A percentile compares a stretch with the other conserved stretches of the same genome.
phyloP scores from a whole-genome alignment of 2,888 invertebrate species.

The Luperina testacea region DNA sequence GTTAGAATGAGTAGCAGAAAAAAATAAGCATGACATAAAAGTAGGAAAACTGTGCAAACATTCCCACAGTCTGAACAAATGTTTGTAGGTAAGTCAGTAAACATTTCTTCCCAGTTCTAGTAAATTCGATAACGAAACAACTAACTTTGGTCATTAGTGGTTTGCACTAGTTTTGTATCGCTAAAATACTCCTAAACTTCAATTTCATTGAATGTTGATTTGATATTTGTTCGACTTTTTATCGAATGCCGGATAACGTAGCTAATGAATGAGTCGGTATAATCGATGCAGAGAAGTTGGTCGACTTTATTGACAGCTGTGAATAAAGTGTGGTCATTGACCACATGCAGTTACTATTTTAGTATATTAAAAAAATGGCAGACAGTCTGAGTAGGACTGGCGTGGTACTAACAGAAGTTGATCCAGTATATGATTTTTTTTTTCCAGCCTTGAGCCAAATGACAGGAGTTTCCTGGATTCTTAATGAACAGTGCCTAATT shows the following conservation, averaged over 20 bases:
- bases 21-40: not conserved
- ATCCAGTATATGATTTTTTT: not conserved
- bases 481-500: no score
- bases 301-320: not conserved
- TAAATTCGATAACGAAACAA: constrained; percentile 25
- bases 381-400: no score
- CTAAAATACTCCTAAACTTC: constrained; percentile 26
- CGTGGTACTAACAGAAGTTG: no score
- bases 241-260: constrained; percentile 9
- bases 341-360: not conserved
- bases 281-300: constrained; percentile 13
- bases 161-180: constrained; percentile 33
- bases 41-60: not conserved
- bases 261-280: constrained; percentile 26
- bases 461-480: not conserved
- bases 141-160: constrained; percentile 55
- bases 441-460: not conserved
- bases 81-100: not conserved
- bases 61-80: constrained; percentile 7
- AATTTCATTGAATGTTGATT: constrained; percentile 24
- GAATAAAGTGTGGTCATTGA: not conserved
- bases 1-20: not conserved
- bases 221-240: constrained; percentile 26
- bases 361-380: not conserved
- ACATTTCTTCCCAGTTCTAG: constrained; percentile 3